Evolutionary conservation across 2,888 invertebrate species (phyloP).

Genomic region (Rhingia campestris): DNA sequence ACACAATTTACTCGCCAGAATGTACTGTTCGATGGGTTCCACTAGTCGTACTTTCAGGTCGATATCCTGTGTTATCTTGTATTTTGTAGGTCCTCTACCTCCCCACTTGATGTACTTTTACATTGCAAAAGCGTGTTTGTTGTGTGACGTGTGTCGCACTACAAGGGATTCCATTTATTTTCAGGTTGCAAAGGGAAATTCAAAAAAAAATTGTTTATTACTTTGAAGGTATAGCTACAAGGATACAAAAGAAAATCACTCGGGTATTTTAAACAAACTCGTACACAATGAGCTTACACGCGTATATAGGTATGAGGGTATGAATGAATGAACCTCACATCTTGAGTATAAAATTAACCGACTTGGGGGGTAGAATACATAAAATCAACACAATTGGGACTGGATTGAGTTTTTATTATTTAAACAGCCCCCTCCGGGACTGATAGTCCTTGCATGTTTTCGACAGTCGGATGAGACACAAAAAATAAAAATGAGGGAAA

Average conservation of each 20-base stretch:
- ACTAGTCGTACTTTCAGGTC: slow-evolving; percentile 32
- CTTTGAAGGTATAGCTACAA: slow-evolving; percentile 2
- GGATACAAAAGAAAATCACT: neutral
- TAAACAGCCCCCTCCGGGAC: slow-evolving; percentile 31
- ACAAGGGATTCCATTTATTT: slow-evolving; percentile 38
- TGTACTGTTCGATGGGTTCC: slow-evolving; percentile 57
- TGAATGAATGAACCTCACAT: slow-evolving; percentile 15
- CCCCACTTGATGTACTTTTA: neutral
- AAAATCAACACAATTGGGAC: slow-evolving; percentile 51
- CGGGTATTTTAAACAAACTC: neutral
- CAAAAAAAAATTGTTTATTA: slow-evolving; percentile 38
- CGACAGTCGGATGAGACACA: slow-evolving; percentile 4
- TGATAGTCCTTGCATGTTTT: slow-evolving; percentile 19
- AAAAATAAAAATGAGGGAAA: slow-evolving; percentile 5
- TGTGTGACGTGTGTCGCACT: slow-evolving; percentile 19
- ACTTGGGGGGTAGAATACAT: slow-evolving; percentile 14
- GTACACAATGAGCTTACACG: neutral
- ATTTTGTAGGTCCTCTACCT: neutral
- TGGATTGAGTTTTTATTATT: slow-evolving; percentile 62
- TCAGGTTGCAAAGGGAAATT: slow-evolving; percentile 27
- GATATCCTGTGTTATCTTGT: slow-evolving; percentile 31
- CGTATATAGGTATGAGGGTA: neutral
- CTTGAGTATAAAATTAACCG: slow-evolving; percentile 47
- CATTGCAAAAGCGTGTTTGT: slow-evolving; percentile 20
- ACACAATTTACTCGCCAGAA: slow-evolving; percentile 67